These are phyloP conservation scores for Ochotona princeps DNA, from an alignment of 2,113 vertebrate genomes.

Conservation along the genomic window DNA sequence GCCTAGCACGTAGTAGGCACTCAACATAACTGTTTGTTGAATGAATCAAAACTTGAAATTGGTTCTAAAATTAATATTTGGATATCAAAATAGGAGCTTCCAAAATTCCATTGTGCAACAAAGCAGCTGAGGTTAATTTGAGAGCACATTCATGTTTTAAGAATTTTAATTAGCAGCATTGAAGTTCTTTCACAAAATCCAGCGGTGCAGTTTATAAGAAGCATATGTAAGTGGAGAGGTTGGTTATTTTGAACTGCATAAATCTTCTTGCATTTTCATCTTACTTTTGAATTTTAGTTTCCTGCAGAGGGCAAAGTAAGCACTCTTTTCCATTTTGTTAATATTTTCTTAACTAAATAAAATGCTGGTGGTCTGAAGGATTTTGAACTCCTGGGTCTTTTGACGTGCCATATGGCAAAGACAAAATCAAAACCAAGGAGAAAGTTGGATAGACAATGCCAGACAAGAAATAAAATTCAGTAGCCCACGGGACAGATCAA, in stretches of 20 bases:
- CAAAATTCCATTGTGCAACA: conserved; percentile 1
- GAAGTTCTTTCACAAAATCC: conserved; percentile 7
- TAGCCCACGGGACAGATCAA: conserved; percentile 8
- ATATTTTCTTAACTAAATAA: conserved; percentile 40
- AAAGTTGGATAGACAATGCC: conserved; percentile 67
- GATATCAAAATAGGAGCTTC: conserved; percentile 29
- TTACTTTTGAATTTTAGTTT: conserved; percentile 35
- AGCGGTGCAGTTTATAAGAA: neutral
- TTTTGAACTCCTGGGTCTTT: conserved; percentile 62
- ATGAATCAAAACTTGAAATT: conserved; percentile 76
- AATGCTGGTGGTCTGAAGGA: neutral
- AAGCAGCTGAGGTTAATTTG: neutral
- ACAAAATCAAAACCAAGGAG: conserved; percentile 53
- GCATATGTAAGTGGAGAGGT: neutral
- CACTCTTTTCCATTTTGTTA: conserved; percentile 58
- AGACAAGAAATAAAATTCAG: conserved; percentile 78
- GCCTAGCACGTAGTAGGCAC: conserved; percentile 64
- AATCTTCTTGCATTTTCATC: conserved; percentile 27
- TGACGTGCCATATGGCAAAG: conserved; percentile 26
- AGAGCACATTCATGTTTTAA: neutral
- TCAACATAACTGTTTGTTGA: conserved; percentile 76
- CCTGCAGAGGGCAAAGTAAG: conserved; percentile 49
- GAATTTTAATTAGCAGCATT: conserved; percentile 20
- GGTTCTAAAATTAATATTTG: conserved; percentile 47
- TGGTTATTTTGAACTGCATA: conserved; percentile 15